These are phyloP conservation scores for Eulemur macaco DNA, from an alignment of 2,113 vertebrate species.

Conservation along the genomic window DNA sequence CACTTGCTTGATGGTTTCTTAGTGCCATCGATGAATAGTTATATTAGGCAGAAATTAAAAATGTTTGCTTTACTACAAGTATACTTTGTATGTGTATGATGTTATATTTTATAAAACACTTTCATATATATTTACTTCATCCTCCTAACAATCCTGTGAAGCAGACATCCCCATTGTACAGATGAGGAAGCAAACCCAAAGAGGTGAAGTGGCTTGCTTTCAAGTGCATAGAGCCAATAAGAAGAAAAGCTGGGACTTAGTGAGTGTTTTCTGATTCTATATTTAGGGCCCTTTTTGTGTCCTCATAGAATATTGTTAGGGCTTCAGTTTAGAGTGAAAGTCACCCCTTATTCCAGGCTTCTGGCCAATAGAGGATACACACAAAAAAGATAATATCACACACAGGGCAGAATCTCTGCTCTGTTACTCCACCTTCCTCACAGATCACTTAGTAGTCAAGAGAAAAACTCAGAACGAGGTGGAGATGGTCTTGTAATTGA, in stretches of 20 bases:
- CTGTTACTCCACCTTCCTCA: not conserved
- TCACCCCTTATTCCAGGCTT: not conserved
- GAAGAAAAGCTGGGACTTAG: not conserved
- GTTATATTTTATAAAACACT: not conserved
- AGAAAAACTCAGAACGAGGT: not conserved
- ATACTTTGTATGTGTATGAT: not conserved
- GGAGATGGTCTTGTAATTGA: not conserved
- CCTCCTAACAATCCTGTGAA: not conserved
- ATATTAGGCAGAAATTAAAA: not conserved
- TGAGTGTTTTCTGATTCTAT: not conserved
- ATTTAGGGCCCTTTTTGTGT: not conserved
- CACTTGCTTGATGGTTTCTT: not conserved
- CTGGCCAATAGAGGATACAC: not conserved
- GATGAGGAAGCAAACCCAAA: not conserved
- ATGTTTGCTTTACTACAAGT: not conserved
- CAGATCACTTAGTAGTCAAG: not conserved
- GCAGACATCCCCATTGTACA: not conserved
- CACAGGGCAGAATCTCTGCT: not conserved
- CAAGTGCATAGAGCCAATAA: not conserved
- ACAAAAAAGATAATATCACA: not conserved
- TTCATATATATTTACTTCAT: not conserved
- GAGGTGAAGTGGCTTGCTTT: not conserved
- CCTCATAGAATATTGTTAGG: not conserved
- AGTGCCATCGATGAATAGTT: not conserved
- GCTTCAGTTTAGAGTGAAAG: not conserved